phyloP scores from a whole-genome alignment of 1,140 invertebrate species.

The Uloborus diversus region DNA sequence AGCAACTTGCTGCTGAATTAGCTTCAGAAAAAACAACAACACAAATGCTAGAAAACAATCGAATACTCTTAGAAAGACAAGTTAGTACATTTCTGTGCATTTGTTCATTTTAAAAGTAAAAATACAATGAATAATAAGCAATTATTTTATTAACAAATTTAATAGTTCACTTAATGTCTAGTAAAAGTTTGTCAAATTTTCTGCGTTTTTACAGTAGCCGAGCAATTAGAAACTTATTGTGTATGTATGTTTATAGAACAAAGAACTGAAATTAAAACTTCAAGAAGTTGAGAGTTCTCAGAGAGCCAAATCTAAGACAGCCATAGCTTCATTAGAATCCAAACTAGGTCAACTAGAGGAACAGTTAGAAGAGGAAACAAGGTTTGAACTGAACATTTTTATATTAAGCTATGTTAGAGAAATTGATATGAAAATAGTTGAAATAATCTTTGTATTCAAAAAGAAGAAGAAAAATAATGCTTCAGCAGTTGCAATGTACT shows the following conservation, averaged over 20 bases:
- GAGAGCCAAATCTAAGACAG: constrained; percentile 91
- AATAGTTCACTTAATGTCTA: no score
- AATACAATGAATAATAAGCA: not conserved
- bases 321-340: constrained; percentile 90
- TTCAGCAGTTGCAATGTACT: no score
- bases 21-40: constrained; percentile 85
- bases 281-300: constrained; percentile 93
- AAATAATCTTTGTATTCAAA: no score
- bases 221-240: no score
- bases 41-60: constrained; percentile 90
- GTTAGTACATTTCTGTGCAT: constrained; percentile 8
- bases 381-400: constrained; percentile 62
- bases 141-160: no score
- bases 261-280: constrained; percentile 77
- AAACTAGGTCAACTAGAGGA: constrained; percentile 95
- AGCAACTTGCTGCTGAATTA: constrained; percentile 84
- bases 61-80: constrained; percentile 87
- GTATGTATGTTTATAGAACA: constrained; percentile 58
- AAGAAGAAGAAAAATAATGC: no score
- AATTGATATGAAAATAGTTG: no score
- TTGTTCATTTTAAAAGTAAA: not conserved
- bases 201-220: no score
- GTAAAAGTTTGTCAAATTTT: no score
- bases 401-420: no score
- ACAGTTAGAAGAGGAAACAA: constrained; percentile 91